Evolutionary conservation across 2,888 invertebrate species (phyloP).

Genomic region (Metellina segmentata): DNA sequence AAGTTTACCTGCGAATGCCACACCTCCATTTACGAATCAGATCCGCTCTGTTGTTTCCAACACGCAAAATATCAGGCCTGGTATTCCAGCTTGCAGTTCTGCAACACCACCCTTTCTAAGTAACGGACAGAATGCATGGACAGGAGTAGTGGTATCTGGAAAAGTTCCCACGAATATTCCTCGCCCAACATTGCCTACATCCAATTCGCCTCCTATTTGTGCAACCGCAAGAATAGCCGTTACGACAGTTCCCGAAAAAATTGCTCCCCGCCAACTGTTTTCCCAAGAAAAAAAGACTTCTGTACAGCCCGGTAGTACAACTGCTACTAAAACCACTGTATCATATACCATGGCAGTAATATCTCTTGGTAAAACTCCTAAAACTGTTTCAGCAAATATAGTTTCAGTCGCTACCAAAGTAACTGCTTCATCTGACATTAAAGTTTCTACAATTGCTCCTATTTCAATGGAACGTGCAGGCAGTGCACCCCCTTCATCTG

Average conservation of each 20-base stretch:
- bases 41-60: conserved; percentile 57
- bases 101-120: conserved; percentile 70
- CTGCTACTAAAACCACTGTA: conserved; percentile 84
- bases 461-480: conserved; percentile 68
- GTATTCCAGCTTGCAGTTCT: conserved; percentile 68
- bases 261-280: conserved; percentile 80
- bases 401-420: conserved; percentile 71
- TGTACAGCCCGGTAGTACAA: conserved; percentile 80
- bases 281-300: conserved; percentile 79
- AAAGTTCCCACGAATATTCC: conserved; percentile 77
- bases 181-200: conserved; percentile 71
- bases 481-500: conserved; percentile 68
- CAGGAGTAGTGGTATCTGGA: conserved; percentile 71
- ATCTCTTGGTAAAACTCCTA: conserved; percentile 76
- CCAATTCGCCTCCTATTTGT: conserved; percentile 42
- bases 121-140: conserved; percentile 75
- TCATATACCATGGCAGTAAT: conserved; percentile 79
- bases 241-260: conserved; percentile 75
- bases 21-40: conserved; percentile 76
- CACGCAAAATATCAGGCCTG: conserved; percentile 74
- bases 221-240: conserved; percentile 48
- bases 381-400: conserved; percentile 77
- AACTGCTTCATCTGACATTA: conserved; percentile 64
- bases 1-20: conserved; percentile 75
- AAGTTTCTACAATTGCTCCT: conserved; percentile 70